Percentiles rank a stretch among this genome's conserved stretches.
Conservation (phyloP, 2,888 invertebrate species). For the Lycaena phlaeas region DNA sequence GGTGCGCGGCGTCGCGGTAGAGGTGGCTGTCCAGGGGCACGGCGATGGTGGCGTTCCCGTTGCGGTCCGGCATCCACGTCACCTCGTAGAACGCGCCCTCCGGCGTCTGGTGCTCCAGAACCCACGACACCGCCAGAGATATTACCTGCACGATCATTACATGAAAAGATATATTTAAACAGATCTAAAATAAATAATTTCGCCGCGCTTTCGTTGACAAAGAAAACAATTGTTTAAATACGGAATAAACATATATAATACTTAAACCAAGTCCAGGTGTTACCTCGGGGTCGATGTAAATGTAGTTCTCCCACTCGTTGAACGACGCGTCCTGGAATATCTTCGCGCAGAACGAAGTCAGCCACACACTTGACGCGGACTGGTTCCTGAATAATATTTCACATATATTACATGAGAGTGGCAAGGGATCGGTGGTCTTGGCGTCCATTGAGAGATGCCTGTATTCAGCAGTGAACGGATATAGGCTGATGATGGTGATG, state of each 20-base stretch:
- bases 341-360: constrained; percentile 92
- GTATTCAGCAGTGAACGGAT: too few relatives aligned
- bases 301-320: constrained; percentile 97
- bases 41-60: constrained; percentile 82
- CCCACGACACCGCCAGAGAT: constrained; percentile 87
- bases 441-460: too few relatives aligned
- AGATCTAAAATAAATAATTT: too few relatives aligned
- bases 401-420: too few relatives aligned
- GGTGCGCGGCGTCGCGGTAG: constrained; percentile 78
- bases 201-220: neutral
- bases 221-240: neutral
- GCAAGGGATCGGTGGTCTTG: too few relatives aligned
- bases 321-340: constrained; percentile 93
- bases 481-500: too few relatives aligned
- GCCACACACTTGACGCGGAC: constrained; percentile 90
- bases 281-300: constrained; percentile 92
- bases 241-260: neutral
- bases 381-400: constrained; percentile 75
- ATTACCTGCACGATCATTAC: constrained; percentile 69
- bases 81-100: constrained; percentile 93
- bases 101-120: constrained; percentile 86
- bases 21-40: constrained; percentile 56
- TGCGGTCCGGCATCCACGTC: constrained; percentile 89
- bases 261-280: too few relatives aligned
- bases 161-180: too few relatives aligned